Evolutionary conservation across 1,140 invertebrate genomes (phyloP).

Genomic region (Cotesia vestalis): DNA sequence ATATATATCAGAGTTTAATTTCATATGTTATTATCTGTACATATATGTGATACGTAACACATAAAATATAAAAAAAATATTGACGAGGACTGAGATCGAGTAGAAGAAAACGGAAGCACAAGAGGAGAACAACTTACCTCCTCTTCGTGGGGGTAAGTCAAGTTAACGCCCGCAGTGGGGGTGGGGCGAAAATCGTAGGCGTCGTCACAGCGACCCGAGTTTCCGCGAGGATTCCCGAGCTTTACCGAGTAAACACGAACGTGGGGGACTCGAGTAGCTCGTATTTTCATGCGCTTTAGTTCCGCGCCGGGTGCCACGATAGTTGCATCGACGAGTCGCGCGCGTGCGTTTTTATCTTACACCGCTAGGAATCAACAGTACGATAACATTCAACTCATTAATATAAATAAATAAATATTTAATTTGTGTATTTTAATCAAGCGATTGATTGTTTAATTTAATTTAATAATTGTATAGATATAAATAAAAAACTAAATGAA

Average conservation of each 20-base stretch:
- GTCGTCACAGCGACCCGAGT: conserved; percentile 44
- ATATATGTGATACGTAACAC: not conserved
- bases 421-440: too few species aligned
- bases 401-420: too few species aligned
- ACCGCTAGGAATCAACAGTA: conserved; percentile 2
- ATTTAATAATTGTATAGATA: not conserved
- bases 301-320: conserved; percentile 64
- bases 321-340: conserved; percentile 60
- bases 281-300: conserved; percentile 63
- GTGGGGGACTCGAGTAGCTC: conserved; percentile 53
- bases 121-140: conserved; percentile 9
- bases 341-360: conserved; percentile 51
- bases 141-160: conserved; percentile 27
- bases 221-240: conserved; percentile 42
- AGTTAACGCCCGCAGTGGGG: conserved; percentile 56
- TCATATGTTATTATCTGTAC: too few species aligned
- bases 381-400: too few species aligned
- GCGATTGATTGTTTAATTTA: too few species aligned
- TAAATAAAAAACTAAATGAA: not conserved
- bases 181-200: conserved; percentile 50
- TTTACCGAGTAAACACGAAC: conserved; percentile 36
- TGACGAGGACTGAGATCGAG: not conserved
- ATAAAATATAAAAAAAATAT: conserved; percentile 7
- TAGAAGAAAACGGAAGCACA: conserved; percentile 4
- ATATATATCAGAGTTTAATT: too few species aligned